phyloP scores from a whole-genome alignment of 2,888 invertebrate genomes.

The Oligia latruncula region DNA sequence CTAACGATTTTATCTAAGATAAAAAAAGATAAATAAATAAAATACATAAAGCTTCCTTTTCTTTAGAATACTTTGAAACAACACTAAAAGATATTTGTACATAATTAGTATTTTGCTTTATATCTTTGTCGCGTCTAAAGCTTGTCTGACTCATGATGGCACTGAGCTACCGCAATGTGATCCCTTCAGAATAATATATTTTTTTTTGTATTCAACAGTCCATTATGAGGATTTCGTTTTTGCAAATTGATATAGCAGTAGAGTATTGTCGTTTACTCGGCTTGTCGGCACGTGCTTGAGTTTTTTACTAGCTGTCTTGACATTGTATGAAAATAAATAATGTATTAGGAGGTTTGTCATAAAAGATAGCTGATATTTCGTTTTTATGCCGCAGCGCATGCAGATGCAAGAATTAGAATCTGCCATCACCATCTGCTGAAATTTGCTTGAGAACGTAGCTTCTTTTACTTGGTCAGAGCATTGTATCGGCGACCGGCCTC shows the following conservation, averaged over 20 bases:
- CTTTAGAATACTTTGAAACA: conserved; percentile 5
- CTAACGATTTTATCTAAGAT: not conserved
- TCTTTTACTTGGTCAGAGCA: too few relatives aligned
- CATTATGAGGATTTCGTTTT: conserved; percentile 61
- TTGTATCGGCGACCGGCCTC: too few relatives aligned
- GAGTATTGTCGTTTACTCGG: conserved; percentile 37
- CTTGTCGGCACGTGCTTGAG: conserved; percentile 11
- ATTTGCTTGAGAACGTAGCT: not conserved
- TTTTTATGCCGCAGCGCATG: not conserved
- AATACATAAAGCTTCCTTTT: not conserved
- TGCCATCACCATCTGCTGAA: not conserved
- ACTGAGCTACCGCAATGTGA: conserved; percentile 35
- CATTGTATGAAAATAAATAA: not conserved
- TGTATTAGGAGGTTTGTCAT: not conserved
- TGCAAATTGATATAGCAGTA: conserved; percentile 52
- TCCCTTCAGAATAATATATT: conserved; percentile 61
- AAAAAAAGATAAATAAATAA: not conserved
- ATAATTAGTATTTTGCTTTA: conserved; percentile 14
- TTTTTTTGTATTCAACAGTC: conserved; percentile 56
- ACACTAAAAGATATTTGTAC: not conserved
- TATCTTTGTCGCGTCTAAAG: conserved; percentile 25
- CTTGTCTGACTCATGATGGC: conserved; percentile 40
- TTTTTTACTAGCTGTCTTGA: not conserved
- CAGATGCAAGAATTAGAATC: not conserved
- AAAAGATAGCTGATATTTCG: not conserved